These are phyloP conservation scores for Timema cristinae DNA, from an alignment of 2,888 invertebrate genomes.

Conservation along the genomic window DNA sequence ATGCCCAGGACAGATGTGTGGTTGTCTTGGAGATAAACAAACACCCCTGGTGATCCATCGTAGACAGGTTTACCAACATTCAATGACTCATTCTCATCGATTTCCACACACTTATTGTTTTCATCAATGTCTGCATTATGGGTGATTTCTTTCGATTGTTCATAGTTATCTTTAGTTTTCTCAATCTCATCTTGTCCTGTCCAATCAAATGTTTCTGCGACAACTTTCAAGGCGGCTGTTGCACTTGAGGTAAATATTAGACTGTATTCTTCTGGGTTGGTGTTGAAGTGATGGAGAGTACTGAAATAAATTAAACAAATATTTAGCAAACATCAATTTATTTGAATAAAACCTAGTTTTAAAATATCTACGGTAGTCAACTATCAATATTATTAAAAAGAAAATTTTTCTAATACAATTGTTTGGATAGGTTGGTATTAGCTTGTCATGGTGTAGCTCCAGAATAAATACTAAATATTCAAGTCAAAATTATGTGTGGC, in stretches of 20 bases:
- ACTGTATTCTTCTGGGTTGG: slow-evolving; percentile 71
- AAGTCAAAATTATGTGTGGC: not conserved
- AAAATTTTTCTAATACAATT: not conserved
- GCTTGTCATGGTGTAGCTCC: no score
- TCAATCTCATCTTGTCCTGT: slow-evolving; percentile 11
- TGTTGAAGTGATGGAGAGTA: slow-evolving; percentile 80
- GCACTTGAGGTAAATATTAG: slow-evolving; percentile 93
- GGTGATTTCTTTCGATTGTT: not conserved
- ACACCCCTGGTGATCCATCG: slow-evolving; percentile 50
- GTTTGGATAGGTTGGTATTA: not conserved
- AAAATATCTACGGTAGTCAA: not conserved
- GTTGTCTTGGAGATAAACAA: slow-evolving; percentile 82
- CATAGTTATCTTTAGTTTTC: not conserved
- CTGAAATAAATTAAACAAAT: slow-evolving; percentile 45
- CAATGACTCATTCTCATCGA: not conserved
- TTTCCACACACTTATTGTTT: not conserved
- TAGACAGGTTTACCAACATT: not conserved
- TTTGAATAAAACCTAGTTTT: not conserved
- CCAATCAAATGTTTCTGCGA: slow-evolving; percentile 75
- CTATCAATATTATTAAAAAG: not conserved
- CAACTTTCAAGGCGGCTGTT: slow-evolving; percentile 78
- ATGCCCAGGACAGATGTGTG: slow-evolving; percentile 95
- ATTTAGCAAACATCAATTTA: not conserved
- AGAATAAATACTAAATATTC: no score
- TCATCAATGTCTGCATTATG: not conserved